These are phyloP conservation scores for Lethenteron camtschaticum DNA, from an alignment of 2,113 vertebrate genomes.

Conservation along the genomic window DNA sequence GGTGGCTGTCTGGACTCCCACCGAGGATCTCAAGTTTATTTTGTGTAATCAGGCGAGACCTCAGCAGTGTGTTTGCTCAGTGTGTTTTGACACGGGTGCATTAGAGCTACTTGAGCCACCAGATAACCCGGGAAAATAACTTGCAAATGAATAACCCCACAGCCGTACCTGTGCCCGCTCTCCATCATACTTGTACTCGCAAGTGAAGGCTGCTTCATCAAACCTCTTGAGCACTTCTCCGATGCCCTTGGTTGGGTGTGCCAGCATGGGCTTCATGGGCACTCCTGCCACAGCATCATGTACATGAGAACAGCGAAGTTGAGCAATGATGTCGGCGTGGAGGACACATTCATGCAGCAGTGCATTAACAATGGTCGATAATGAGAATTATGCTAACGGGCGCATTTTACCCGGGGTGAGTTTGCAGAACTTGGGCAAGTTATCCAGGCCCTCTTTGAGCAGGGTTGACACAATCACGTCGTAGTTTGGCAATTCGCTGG, in stretches of 20 bases:
- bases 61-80: too few relatives aligned
- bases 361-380: not conserved
- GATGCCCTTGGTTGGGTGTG: conserved; percentile 59
- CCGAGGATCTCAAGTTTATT: too few relatives aligned
- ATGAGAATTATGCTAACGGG: not conserved
- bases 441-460: conserved; percentile 45
- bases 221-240: conserved; percentile 56
- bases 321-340: too few relatives aligned
- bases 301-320: too few relatives aligned
- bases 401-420: conserved; percentile 49
- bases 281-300: conserved; percentile 22
- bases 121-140: too few relatives aligned
- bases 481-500: conserved; percentile 61
- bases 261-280: conserved; percentile 60
- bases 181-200: conserved; percentile 75
- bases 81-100: too few relatives aligned
- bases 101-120: too few relatives aligned
- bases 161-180: conserved; percentile 49
- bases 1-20: too few relatives aligned
- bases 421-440: conserved; percentile 44
- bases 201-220: conserved; percentile 56
- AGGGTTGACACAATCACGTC: conserved; percentile 41
- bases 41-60: too few relatives aligned
- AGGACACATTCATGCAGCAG: not conserved
- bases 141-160: too few relatives aligned